Percentiles rank a stretch among this genome's conserved stretches.
Conservation (phyloP, 2,888 invertebrate genomes). For the Rhabditoides inermis region DNA sequence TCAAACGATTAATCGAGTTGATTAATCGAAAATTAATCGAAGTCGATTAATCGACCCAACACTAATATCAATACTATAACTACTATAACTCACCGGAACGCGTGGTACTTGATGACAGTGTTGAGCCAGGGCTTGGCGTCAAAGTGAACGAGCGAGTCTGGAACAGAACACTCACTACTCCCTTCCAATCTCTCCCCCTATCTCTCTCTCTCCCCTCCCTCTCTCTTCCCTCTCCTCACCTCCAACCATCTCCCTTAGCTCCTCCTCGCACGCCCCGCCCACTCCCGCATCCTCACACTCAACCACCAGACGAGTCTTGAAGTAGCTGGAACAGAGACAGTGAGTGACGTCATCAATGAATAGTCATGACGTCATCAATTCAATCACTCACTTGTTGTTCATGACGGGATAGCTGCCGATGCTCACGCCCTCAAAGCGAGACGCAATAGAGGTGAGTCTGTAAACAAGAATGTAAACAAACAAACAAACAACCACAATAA, state of each 20-base stretch:
- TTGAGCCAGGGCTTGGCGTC: slow-evolving; percentile 53
- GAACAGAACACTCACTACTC: slow-evolving; percentile 2
- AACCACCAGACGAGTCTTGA: slow-evolving; percentile 59
- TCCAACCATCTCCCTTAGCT: slow-evolving; percentile 22
- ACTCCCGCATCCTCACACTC: slow-evolving; percentile 55
- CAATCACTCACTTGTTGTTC: slow-evolving; percentile 54
- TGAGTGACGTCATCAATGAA: no score
- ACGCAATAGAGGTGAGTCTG: no score
- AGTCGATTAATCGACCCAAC: no score
- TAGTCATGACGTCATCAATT: not conserved
- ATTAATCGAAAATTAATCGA: no score
- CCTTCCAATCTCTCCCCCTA: not conserved
- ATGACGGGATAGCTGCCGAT: slow-evolving; percentile 62
- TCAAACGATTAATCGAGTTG: no score
- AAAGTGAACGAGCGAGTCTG: slow-evolving; percentile 56
- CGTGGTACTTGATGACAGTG: slow-evolving; percentile 40
- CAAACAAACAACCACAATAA: no score
- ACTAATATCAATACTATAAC: no score
- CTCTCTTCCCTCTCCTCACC: no score
- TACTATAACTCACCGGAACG: no score
- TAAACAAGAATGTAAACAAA: no score
- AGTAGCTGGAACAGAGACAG: slow-evolving; percentile 55
- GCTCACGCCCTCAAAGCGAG: slow-evolving; percentile 55
- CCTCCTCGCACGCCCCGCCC: slow-evolving; percentile 18
- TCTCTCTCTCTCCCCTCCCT: no score